Evolutionary conservation across 2,888 invertebrate species (phyloP).

Genomic region (Caenorhabditis panamensis): DNA sequence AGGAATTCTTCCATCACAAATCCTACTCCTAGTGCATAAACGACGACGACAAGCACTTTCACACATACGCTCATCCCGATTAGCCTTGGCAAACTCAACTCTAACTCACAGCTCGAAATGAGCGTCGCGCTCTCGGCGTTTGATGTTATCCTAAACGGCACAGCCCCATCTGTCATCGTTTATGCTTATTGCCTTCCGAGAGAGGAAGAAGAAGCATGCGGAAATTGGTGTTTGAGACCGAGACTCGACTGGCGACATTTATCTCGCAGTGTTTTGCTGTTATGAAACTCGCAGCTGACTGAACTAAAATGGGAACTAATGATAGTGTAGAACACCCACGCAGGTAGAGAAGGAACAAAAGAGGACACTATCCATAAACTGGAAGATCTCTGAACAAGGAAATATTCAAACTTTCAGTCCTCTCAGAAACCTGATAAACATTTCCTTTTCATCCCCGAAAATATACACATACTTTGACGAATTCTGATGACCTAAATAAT

Average conservation of each 20-base stretch:
- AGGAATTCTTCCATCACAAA: too few relatives aligned
- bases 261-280: background rate
- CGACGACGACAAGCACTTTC: background rate
- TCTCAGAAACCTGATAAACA: too few relatives aligned
- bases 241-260: too few relatives aligned
- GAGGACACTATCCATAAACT: too few relatives aligned
- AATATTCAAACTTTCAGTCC: too few relatives aligned
- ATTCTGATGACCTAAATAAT: too few relatives aligned
- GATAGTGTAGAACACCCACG: conserved; percentile 1
- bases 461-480: too few relatives aligned
- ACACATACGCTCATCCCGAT: background rate
- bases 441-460: too few relatives aligned
- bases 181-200: conserved; percentile 18
- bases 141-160: conserved; percentile 49
- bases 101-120: conserved; percentile 5
- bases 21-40: too few relatives aligned
- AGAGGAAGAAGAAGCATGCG: background rate
- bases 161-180: conserved; percentile 48
- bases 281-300: too few relatives aligned
- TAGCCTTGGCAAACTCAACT: background rate
- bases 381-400: too few relatives aligned
- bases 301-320: background rate
- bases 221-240: conserved; percentile 17
- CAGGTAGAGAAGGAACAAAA: background rate
- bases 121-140: conserved; percentile 11